Evolutionary conservation across 2,113 vertebrate species (phyloP).

Genomic region (Heterochromis multidens): DNA sequence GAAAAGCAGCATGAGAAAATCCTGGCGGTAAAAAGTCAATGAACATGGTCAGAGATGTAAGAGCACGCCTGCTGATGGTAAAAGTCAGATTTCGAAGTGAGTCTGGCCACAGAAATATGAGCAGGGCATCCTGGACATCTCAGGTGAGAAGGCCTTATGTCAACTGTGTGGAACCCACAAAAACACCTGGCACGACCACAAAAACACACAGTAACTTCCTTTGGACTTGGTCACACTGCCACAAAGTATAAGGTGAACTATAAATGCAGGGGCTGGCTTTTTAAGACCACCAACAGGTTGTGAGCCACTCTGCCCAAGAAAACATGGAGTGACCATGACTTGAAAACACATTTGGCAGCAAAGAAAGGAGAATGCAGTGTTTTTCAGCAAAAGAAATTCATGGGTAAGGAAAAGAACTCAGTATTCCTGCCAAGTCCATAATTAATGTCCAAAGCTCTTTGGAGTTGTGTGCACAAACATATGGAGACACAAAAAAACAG

Average conservation of each 20-base stretch:
- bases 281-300: constrained; percentile 24
- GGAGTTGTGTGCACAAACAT: not conserved
- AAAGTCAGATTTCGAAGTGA: constrained; percentile 5
- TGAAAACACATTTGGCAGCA: constrained; percentile 32
- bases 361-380: not conserved
- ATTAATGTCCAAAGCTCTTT: constrained; percentile 11
- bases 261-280: not conserved
- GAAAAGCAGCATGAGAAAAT: constrained; percentile 38
- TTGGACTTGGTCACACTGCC: constrained; percentile 15
- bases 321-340: constrained; percentile 6
- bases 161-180: constrained; percentile 23
- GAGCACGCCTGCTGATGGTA: constrained; percentile 5
- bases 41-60: constrained; percentile 32
- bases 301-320: constrained; percentile 8
- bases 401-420: not conserved
- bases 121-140: constrained; percentile 19
- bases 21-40: constrained; percentile 46
- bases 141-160: constrained; percentile 46
- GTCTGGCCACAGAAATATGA: constrained; percentile 27
- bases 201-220: constrained; percentile 52
- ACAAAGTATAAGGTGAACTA: constrained; percentile 18
- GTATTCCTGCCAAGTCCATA: constrained; percentile 6
- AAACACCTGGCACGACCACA: constrained; percentile 49
- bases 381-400: constrained; percentile 4
- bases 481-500: not conserved